These are phyloP conservation scores for Salminus brasiliensis DNA, from an alignment of 2,113 vertebrate species.

Conservation along the genomic window DNA sequence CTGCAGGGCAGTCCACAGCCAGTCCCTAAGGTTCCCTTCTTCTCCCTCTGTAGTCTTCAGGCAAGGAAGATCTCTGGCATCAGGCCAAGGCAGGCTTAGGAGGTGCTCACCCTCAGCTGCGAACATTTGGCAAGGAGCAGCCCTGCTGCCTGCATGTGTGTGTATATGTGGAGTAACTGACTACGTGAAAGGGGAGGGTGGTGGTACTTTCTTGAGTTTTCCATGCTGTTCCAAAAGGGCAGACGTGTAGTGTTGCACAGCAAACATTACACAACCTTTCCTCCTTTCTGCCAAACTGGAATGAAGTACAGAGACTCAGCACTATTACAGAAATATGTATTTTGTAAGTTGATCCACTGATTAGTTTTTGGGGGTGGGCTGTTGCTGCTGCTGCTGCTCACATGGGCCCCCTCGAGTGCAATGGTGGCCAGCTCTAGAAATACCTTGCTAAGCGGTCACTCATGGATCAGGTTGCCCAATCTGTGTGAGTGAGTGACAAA, in stretches of 20 bases:
- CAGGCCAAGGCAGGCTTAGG: conserved; percentile 26
- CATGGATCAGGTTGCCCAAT: conserved; percentile 18
- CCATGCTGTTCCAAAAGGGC: background rate
- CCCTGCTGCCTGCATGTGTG: background rate
- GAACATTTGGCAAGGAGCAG: conserved; percentile 38
- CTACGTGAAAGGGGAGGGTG: background rate
- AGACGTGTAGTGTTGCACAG: conserved; percentile 14
- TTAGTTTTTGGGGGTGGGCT: background rate
- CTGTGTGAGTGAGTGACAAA: conserved; percentile 8
- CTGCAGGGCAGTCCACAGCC: background rate
- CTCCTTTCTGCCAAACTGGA: background rate
- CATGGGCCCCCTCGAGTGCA: conserved; percentile 20
- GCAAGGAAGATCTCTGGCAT: conserved; percentile 10
- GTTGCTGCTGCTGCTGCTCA: too few species aligned
- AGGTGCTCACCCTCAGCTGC: conserved; percentile 28
- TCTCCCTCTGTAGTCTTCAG: background rate
- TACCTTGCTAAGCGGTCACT: conserved; percentile 34
- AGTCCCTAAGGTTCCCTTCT: background rate
- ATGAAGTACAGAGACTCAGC: background rate
- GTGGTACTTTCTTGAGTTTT: background rate
- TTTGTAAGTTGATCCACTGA: conserved; percentile 16
- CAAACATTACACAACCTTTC: conserved; percentile 20
- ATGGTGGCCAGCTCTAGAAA: conserved; percentile 12
- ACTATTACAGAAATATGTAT: background rate
- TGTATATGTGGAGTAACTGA: conserved; percentile 4